Evolutionary conservation across 2,888 invertebrate genomes (phyloP), one percentile per base, ranked within the genome.

Genomic region (Trissoscelio sp.): DNA sequence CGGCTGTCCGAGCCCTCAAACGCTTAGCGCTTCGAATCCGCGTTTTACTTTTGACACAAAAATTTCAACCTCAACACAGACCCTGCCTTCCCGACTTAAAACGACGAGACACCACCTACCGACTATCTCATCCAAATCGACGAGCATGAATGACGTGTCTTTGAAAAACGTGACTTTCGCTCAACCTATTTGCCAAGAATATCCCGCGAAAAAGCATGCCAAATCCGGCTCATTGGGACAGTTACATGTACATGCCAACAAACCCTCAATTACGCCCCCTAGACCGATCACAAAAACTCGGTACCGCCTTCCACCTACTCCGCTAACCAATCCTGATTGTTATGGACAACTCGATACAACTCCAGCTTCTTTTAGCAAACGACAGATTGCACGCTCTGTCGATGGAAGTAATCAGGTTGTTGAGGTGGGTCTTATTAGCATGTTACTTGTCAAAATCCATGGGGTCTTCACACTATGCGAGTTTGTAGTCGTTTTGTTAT

Each of bases 381-480:
- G 87, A 88, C 91, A 91, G 91, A 91, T 89, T 88, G 91, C 91
- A 91, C 91, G 91, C 75, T 89, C 91, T 91, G 91, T 90, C 86
- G 86, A 84, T 82, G 89, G 88, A 85, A 88, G 85, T 84, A 79
- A 82, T 86, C 73, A 79, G 89, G 89, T 88, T n/a, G n/a, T n/a
- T 87, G 90, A 91, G 91, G 91, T 91, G 91, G 90, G 91, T 91
- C 64, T 78, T 64, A 60, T 39, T 34, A 18, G 77, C 77, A 73
- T 73, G 67, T 55, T 72, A 69, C 1, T 14, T 62, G 51, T 44
- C 55, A 34, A 72, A 20, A 22, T n/a, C 22, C 28, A 53, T n/a
- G 34, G 44, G 42, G 67, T 48, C 57, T 51, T 60, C 39, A 37
- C 55, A 46, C n/a, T n/a, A n/a, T n/a, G n/a, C n/a, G n/a, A n/a